Percentiles rank a stretch among this genome's conserved stretches.
These are phyloP conservation scores for Ateles fusciceps DNA, from an alignment of 2,797 vertebrate species.

Conservation along the genomic window DNA sequence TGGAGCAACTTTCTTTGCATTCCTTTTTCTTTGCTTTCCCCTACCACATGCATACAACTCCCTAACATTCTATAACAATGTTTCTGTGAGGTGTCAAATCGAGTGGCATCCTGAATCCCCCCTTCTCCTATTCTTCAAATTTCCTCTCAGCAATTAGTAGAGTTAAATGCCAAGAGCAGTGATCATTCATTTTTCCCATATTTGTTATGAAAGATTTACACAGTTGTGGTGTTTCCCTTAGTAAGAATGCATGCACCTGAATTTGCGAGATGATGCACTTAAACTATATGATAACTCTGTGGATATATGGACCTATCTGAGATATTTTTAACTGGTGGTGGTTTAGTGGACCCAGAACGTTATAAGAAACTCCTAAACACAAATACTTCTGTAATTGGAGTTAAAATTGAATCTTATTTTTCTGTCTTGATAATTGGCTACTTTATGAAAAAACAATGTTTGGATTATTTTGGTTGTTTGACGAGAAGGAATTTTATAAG, in stretches of 20 bases:
- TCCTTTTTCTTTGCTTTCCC: neutral
- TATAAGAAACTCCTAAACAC: neutral
- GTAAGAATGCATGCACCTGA: neutral
- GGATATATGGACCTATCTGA: neutral
- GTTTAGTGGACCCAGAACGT: neutral
- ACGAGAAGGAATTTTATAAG: neutral
- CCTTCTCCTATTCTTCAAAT: neutral
- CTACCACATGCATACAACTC: neutral
- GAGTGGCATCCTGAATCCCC: neutral
- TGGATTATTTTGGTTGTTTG: neutral
- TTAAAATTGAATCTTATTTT: neutral
- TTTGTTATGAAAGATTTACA: neutral
- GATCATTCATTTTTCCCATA: neutral
- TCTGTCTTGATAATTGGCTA: neutral
- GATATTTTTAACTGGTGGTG: neutral
- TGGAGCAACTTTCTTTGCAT: neutral
- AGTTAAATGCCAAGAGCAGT: neutral
- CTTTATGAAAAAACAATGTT: neutral
- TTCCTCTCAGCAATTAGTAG: neutral
- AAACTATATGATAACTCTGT: neutral
- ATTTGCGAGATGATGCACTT: neutral
- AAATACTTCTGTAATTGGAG: neutral
- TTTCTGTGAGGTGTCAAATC: neutral
- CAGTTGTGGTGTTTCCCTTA: neutral
- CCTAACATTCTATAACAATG: neutral